Conservation (phyloP, 1,140 invertebrate genomes). For the Listronotus bonariensis region DNA sequence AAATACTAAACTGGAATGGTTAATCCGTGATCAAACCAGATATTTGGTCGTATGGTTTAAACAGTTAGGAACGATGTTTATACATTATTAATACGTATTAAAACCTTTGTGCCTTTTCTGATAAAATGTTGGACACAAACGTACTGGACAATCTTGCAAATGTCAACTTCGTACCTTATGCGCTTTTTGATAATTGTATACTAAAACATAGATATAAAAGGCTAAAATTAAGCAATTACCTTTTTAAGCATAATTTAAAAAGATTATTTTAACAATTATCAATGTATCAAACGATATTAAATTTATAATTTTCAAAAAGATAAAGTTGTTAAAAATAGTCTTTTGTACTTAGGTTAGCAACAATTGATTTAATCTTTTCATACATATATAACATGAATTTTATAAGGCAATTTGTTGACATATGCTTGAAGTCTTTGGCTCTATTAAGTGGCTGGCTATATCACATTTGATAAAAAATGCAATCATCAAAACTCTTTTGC, state of each 20-base stretch:
- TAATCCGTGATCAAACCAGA: conserved; percentile 28
- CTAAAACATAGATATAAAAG: no score
- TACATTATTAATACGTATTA: conserved; percentile 14
- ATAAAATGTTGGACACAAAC: conserved; percentile 35
- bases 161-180: conserved; percentile 12
- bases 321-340: no score
- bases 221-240: no score
- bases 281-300: no score
- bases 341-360: no score
- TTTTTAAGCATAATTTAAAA: no score
- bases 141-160: conserved; percentile 8
- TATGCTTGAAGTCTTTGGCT: conserved; percentile 13
- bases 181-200: no score
- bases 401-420: conserved; percentile 18
- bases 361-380: no score
- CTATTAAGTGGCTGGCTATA: conserved; percentile 34
- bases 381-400: no score
- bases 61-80: conserved; percentile 28
- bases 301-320: no score
- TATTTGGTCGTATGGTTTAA: conserved; percentile 27
- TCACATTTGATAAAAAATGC: background rate
- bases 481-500: background rate
- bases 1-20: conserved; percentile 26
- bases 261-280: no score
- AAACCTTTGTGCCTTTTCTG: conserved; percentile 28